phyloP scores from a whole-genome alignment of 1,140 invertebrate genomes.

The Drosophila jambulina region DNA sequence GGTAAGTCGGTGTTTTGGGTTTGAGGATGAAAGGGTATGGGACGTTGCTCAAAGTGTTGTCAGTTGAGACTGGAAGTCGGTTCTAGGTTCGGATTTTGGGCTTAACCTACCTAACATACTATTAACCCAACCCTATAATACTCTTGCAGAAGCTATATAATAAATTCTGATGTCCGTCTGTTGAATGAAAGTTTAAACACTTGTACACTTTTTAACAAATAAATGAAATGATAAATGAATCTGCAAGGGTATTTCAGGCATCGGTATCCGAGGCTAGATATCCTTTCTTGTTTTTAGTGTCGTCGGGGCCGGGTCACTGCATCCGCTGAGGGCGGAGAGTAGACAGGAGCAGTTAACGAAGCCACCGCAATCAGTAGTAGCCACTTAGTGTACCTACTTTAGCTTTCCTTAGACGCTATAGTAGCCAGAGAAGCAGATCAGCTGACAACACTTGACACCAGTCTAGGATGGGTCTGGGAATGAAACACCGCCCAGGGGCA shows the following conservation, averaged over 20 bases:
- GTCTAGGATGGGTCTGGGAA: constrained; percentile 24
- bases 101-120: constrained; percentile 13
- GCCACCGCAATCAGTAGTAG: constrained; percentile 65
- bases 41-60: constrained; percentile 56
- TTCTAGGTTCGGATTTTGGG: constrained; percentile 15
- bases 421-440: constrained; percentile 58
- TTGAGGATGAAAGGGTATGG: not conserved
- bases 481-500: not conserved
- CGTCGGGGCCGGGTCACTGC: constrained; percentile 51
- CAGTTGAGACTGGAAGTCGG: constrained; percentile 48
- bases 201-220: too few species aligned
- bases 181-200: not conserved
- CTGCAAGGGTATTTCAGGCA: constrained; percentile 20
- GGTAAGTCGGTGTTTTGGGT: constrained; percentile 80
- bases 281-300: constrained; percentile 66
- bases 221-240: not conserved
- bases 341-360: constrained; percentile 51
- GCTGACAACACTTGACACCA: constrained; percentile 72
- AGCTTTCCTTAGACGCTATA: constrained; percentile 15
- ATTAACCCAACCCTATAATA: constrained; percentile 12
- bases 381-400: constrained; percentile 9
- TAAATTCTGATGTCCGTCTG: not conserved
- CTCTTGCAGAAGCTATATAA: constrained; percentile 26
- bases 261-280: constrained; percentile 28
- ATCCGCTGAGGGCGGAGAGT: constrained; percentile 52